Evolutionary conservation across 2,113 vertebrate genomes (phyloP).

Genomic region (Chiloscyllium plagiosum): DNA sequence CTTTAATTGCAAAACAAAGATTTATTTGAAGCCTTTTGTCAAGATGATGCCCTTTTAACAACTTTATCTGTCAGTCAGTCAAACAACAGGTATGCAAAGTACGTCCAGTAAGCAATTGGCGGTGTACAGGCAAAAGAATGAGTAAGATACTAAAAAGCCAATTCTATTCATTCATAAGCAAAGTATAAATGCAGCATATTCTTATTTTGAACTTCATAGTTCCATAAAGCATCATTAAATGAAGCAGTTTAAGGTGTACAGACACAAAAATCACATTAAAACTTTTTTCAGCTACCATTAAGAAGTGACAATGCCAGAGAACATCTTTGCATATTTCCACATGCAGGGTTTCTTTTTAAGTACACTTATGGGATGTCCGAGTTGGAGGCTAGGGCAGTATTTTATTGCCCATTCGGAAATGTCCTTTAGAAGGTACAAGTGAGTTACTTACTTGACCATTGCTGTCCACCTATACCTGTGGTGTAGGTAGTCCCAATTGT

Average conservation of each 20-base stretch:
- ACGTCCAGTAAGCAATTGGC: not conserved
- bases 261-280: not conserved
- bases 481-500: too few species aligned
- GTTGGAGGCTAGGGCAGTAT: too few species aligned
- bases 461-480: too few species aligned
- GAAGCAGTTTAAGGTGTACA: not conserved
- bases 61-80: not conserved
- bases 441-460: too few species aligned
- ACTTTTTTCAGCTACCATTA: not conserved
- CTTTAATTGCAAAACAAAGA: not conserved
- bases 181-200: not conserved
- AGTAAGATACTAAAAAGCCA: not conserved
- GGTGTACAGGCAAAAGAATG: not conserved
- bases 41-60: not conserved
- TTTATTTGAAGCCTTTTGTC: not conserved
- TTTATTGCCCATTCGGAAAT: too few species aligned
- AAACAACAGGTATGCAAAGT: constrained; percentile 5
- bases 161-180: not conserved
- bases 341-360: not conserved
- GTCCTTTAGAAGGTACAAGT: too few species aligned
- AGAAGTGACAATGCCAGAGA: not conserved
- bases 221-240: not conserved
- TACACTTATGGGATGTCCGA: too few species aligned
- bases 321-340: not conserved
- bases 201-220: not conserved